Conservation (phyloP, 2,797 vertebrate genomes). For the Anomalospiza imberbis region DNA sequence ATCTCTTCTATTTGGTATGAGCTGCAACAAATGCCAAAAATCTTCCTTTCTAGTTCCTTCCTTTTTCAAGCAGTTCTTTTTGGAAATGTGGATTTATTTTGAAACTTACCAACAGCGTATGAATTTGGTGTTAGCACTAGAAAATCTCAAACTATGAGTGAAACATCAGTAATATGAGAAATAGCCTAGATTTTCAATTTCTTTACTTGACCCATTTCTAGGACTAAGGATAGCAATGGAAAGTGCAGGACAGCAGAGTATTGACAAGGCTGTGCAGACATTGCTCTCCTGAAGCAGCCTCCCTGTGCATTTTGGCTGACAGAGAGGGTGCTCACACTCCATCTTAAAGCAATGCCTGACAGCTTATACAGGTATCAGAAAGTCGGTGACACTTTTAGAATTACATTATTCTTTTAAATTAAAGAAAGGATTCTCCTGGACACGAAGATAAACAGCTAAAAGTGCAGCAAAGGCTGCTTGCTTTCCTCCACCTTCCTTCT, state of each 20-base stretch:
- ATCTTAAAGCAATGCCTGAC: rapidly evolving
- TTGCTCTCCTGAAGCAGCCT: background rate
- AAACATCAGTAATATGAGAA: background rate
- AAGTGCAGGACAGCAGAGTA: background rate
- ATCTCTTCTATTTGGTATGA: background rate
- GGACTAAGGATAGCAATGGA: background rate
- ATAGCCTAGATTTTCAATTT: background rate
- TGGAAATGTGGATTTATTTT: background rate
- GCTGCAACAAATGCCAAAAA: background rate
- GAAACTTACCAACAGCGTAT: rapidly evolving
- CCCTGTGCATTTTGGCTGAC: background rate
- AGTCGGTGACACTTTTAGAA: background rate
- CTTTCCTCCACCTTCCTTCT: background rate
- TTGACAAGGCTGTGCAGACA: background rate
- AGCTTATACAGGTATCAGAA: background rate
- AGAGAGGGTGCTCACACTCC: background rate
- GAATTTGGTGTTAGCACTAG: background rate
- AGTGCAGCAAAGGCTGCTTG: background rate
- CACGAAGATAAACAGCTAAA: background rate
- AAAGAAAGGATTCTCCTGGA: background rate
- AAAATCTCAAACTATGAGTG: background rate
- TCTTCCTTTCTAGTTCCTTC: background rate
- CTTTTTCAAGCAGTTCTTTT: background rate
- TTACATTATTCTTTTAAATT: background rate
- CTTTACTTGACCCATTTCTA: background rate